phyloP scores from a whole-genome alignment of 2,888 invertebrate species.

The Acleris laterana region DNA sequence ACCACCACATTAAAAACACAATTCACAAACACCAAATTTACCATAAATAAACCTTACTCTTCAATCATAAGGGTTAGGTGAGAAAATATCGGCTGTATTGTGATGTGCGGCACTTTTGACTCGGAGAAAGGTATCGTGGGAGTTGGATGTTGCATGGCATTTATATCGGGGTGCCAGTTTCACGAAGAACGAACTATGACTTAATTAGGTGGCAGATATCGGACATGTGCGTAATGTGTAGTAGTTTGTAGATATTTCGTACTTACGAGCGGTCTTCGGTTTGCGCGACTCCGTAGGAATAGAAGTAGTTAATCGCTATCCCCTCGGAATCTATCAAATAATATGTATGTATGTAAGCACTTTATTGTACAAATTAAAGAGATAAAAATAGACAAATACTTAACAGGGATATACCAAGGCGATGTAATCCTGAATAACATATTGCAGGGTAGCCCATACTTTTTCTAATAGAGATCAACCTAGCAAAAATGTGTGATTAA shows the following conservation, averaged over 20 bases:
- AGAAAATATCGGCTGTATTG: constrained; percentile 7
- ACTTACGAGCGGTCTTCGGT: neutral
- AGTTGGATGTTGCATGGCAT: constrained; percentile 45
- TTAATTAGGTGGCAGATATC: constrained; percentile 35
- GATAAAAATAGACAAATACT: too few species aligned
- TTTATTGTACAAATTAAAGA: too few species aligned
- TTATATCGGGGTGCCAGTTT: constrained; percentile 30
- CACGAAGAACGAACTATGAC: constrained; percentile 17
- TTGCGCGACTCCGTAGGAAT: too few species aligned
- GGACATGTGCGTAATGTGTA: constrained; percentile 4
- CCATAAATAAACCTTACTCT: neutral
- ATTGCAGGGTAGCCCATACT: too few species aligned
- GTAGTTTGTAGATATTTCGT: neutral
- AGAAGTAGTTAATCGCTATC: too few species aligned
- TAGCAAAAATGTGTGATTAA: too few species aligned
- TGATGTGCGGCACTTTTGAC: constrained; percentile 30
- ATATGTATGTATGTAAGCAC: too few species aligned
- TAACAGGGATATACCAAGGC: too few species aligned
- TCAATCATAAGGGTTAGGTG: neutral
- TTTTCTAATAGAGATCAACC: too few species aligned
- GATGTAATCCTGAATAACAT: too few species aligned
- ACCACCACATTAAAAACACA: constrained; percentile 31
- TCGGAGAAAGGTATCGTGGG: constrained; percentile 46
- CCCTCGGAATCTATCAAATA: too few species aligned
- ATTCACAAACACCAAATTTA: neutral